Conservation (phyloP, 1,140 invertebrate genomes). For the Helicoverpa zea region DNA sequence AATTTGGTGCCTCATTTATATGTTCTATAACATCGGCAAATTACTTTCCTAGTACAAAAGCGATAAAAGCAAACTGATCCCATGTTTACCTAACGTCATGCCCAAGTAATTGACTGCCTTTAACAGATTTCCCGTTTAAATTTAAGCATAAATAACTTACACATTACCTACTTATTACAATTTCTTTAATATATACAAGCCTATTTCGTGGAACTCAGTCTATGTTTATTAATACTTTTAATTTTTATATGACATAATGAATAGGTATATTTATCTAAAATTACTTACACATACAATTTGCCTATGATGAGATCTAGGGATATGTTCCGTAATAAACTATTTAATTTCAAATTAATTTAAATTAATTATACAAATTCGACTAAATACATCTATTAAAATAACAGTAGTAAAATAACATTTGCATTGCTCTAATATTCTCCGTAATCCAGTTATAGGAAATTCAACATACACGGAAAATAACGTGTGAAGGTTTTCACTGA, state of each 20-base stretch:
- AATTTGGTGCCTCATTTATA: slow-evolving; percentile 20
- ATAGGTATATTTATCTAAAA: slow-evolving; percentile 55
- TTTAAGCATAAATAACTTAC: slow-evolving; percentile 50
- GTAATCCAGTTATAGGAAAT: neutral
- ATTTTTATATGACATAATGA: slow-evolving; percentile 51
- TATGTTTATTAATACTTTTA: slow-evolving; percentile 65
- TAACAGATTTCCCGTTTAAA: slow-evolving; percentile 49
- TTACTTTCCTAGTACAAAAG: slow-evolving; percentile 46
- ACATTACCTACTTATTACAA: slow-evolving; percentile 45
- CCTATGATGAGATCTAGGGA: slow-evolving; percentile 54
- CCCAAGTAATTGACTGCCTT: slow-evolving; percentile 58
- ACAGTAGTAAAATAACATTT: slow-evolving; percentile 44
- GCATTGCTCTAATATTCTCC: slow-evolving; percentile 37
- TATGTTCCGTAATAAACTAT: slow-evolving; percentile 51
- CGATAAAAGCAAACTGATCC: slow-evolving; percentile 47
- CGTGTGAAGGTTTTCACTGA: no score
- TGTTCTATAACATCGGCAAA: slow-evolving; percentile 38
- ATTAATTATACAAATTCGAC: slow-evolving; percentile 8
- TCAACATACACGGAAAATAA: neutral
- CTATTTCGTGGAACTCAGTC: slow-evolving; percentile 62
- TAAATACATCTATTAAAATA: slow-evolving; percentile 13
- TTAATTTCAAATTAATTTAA: neutral
- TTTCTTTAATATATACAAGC: slow-evolving; percentile 60
- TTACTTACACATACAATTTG: slow-evolving; percentile 44
- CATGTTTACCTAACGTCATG: slow-evolving; percentile 43